Evolutionary conservation across 2,797 vertebrate genomes (phyloP).

Genomic region (Phataginus tricuspis): DNA sequence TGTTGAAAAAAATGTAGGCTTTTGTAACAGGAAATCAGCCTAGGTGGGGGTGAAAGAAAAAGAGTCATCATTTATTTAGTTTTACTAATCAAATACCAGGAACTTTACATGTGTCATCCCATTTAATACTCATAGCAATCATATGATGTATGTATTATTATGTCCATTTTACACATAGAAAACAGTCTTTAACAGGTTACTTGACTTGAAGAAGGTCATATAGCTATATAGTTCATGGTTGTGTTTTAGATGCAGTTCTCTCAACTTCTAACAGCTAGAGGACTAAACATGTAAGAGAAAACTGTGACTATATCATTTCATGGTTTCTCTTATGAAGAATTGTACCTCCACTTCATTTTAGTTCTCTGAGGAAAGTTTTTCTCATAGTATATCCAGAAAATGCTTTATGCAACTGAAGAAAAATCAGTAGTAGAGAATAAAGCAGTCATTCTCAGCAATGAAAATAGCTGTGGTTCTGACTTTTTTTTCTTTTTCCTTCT

Average conservation of each 20-base stretch:
- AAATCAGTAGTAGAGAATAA: background rate
- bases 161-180: background rate
- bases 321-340: conserved; percentile 28
- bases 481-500: background rate
- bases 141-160: background rate
- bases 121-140: background rate
- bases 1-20: background rate
- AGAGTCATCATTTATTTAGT: background rate
- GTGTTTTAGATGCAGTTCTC: background rate
- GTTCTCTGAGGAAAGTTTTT: background rate
- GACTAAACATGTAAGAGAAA: conserved; percentile 33
- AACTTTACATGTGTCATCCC: background rate
- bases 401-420: background rate
- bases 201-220: background rate
- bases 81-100: background rate
- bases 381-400: conserved; percentile 21
- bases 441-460: background rate
- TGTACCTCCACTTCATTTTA: background rate
- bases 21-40: background rate
- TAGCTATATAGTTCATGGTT: background rate
- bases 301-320: background rate
- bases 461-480: background rate
- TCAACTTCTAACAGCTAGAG: background rate
- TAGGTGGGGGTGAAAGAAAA: background rate
- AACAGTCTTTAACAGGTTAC: background rate